These are phyloP conservation scores for Lycorma delicatula DNA, from an alignment of 1,140 invertebrate genomes.

Conservation along the genomic window DNA sequence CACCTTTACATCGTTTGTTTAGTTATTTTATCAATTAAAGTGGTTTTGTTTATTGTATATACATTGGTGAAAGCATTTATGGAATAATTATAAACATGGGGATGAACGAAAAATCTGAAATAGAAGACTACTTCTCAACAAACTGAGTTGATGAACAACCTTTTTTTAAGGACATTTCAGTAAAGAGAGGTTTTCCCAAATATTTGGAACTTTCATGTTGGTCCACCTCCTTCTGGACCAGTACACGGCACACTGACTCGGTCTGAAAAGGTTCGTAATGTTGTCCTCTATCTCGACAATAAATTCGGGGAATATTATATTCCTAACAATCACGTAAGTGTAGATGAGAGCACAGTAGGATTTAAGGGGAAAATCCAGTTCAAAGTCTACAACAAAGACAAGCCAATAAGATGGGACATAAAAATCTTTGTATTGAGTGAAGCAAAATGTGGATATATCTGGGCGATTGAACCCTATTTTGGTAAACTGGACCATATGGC, in stretches of 20 bases:
- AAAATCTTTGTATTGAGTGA: constrained; percentile 9
- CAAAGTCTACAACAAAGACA: constrained; percentile 11
- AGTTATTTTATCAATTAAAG: no score
- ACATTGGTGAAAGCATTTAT: no score
- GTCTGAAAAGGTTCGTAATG: constrained; percentile 1
- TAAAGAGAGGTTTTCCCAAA: constrained; percentile 5
- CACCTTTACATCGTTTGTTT: no score
- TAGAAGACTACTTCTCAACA: constrained; percentile 11
- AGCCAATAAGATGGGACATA: constrained; percentile 11
- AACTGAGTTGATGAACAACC: constrained; percentile 2
- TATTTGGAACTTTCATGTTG: constrained; percentile 7
- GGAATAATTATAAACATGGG: constrained; percentile 12
- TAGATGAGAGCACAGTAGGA: constrained; percentile 10
- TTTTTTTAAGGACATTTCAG: constrained; percentile 9
- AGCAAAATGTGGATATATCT: constrained; percentile 6
- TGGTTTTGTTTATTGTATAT: no score
- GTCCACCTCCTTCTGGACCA: not conserved
- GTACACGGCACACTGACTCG: not conserved
- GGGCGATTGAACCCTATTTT: constrained; percentile 11
- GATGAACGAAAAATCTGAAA: constrained; percentile 2
- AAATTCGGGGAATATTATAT: no score
- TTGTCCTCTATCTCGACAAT: not conserved
- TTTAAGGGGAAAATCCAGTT: constrained; percentile 12
- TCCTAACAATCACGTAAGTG: constrained; percentile 8
- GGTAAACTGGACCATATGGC: constrained; percentile 7